Evolutionary conservation across 2,113 vertebrate genomes (phyloP), one percentile per base, ranked within the genome.

Genomic region (Tragulus kanchil): DNA sequence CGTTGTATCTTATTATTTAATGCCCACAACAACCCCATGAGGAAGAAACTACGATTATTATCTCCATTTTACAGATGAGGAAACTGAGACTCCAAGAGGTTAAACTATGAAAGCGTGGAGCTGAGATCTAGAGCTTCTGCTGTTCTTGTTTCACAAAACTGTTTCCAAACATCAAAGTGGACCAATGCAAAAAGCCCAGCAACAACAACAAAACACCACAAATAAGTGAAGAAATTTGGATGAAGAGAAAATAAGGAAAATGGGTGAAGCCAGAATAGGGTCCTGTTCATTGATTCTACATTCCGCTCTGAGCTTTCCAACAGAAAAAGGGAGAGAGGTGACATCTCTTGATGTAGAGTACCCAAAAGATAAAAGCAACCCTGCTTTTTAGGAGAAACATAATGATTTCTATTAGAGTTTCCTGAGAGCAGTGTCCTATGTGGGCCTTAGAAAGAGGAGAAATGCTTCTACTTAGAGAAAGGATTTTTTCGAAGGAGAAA

Each of bases 391-490:
- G 84, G 42, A 79, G 85, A 93, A 89, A 83, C 42, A 54, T 89
- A 85, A 93, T 3, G 23, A 73, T 71, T 93, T 95, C 88, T 90
- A 65, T 79, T 88, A 95, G 82, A 91, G 89, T 89, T 94, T 96
- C 61, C 85, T 79, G 71, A 95, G 84, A 96, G 48, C 94, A 93
- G 65, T 71, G 23, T 77, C 73, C 45, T 58, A 15, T 89, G 71
- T 65, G 59, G 69, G 64, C 69, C 86, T 84, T 42, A 81, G 89
- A 82, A 90, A 65, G 75, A 79, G n/a, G 28, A 84, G 77, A 93
- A 90, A 69, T 71, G 25, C 58, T 90, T 94, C 61, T 87, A 62
- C 19, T 84, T 36, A 36, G 36, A 36, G 71, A 94, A 90, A 94
- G 85, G n/a, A 85, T 42, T 95, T 94, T 94, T 36, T 36, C 73